Conservation (phyloP, 2,113 vertebrate genomes). For the Leptobrachium leishanense region DNA sequence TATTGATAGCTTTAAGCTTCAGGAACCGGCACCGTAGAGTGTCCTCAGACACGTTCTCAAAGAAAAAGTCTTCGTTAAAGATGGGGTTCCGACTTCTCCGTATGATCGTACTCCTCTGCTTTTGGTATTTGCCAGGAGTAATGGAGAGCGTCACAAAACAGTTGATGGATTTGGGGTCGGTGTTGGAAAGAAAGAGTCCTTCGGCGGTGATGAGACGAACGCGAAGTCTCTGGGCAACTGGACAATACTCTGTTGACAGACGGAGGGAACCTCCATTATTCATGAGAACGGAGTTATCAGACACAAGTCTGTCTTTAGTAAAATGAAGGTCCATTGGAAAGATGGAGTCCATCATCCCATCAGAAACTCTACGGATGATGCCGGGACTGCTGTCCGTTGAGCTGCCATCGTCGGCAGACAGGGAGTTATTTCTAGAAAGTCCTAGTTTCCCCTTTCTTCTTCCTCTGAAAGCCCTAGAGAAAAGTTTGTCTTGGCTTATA, state of each 20-base stretch:
- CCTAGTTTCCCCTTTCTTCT: conserved; percentile 55
- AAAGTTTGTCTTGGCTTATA: conserved; percentile 67
- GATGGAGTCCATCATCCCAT: conserved; percentile 64
- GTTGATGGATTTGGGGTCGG: conserved; percentile 77
- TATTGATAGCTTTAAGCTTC: conserved; percentile 68
- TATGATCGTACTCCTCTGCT: conserved; percentile 82
- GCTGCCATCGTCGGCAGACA: conserved; percentile 76
- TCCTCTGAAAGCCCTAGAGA: conserved; percentile 54
- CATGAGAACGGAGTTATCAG: conserved; percentile 68
- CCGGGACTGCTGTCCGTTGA: conserved; percentile 77
- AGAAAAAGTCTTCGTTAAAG: conserved; percentile 87
- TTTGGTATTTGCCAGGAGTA: conserved; percentile 77
- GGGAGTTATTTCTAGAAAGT: conserved; percentile 73
- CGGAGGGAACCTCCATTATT: conserved; percentile 70
- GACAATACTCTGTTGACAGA: conserved; percentile 76
- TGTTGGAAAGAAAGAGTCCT: conserved; percentile 68
- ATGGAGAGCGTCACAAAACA: conserved; percentile 80
- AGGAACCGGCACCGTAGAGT: conserved; percentile 69
- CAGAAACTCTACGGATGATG: conserved; percentile 69
- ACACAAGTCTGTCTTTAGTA: conserved; percentile 67
- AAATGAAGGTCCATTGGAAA: conserved; percentile 71
- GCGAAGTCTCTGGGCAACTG: conserved; percentile 72
- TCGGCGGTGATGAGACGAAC: conserved; percentile 81
- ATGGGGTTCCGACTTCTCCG: conserved; percentile 84
- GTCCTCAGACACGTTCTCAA: conserved; percentile 69